phyloP scores from a whole-genome alignment of 1,140 invertebrate species.

The Tenebrio molitor region DNA sequence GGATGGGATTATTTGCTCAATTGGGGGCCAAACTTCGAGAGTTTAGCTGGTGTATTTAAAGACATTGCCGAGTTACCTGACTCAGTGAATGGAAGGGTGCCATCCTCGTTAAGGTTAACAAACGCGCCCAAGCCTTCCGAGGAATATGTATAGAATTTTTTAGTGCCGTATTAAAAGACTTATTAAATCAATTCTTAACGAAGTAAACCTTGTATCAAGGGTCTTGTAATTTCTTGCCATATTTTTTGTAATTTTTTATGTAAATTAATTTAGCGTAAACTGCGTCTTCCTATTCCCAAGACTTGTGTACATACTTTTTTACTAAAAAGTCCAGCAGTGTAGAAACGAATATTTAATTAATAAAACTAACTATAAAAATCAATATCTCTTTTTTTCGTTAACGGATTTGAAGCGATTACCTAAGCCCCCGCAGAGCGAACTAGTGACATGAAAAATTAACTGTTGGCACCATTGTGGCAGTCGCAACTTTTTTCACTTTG shows the following conservation, averaged over 20 bases:
- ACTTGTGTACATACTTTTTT: conserved; percentile 45
- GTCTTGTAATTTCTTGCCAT: conserved; percentile 62
- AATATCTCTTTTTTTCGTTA: too few species aligned
- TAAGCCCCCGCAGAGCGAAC: too few species aligned
- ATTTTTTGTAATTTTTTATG: conserved; percentile 60
- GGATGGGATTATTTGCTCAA: conserved; percentile 95
- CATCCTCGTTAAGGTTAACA: conserved; percentile 76
- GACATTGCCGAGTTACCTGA: conserved; percentile 96
- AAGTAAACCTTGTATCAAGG: conserved; percentile 63
- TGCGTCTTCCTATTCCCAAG: conserved; percentile 39
- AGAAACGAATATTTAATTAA: conserved; percentile 48
- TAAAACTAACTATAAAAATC: conserved; percentile 49
- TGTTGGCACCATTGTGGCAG: too few species aligned
- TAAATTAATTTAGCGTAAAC: conserved; percentile 49
- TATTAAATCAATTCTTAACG: conserved; percentile 47
- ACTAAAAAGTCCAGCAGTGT: conserved; percentile 42
- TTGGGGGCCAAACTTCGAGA: conserved; percentile 97
- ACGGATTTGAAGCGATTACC: too few species aligned
- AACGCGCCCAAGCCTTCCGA: conserved; percentile 82
- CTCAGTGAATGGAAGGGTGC: conserved; percentile 75
- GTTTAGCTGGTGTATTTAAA: conserved; percentile 94
- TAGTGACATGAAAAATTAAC: not conserved
- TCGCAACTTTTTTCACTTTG: too few species aligned
- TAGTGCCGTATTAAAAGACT: conserved; percentile 45
- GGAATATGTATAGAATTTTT: conserved; percentile 78